phyloP scores from a whole-genome alignment of 2,797 vertebrate genomes.

The Telmatherina bonti region DNA sequence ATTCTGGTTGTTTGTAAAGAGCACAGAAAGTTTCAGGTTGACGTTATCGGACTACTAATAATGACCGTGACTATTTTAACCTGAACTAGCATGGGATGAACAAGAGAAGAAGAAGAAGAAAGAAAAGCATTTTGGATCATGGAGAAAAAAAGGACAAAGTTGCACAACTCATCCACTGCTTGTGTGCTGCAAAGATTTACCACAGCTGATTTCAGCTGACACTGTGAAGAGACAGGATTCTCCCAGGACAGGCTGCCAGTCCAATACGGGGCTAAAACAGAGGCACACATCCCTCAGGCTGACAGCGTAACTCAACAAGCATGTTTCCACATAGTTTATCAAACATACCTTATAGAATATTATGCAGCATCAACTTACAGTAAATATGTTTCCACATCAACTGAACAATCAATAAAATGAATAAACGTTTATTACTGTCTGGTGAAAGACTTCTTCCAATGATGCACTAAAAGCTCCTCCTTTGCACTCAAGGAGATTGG shows the following conservation, averaged over 20 bases:
- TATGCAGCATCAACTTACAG: not conserved
- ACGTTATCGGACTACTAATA: too few species aligned
- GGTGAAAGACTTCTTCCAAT: not conserved
- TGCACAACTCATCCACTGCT: not conserved
- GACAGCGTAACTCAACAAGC: not conserved
- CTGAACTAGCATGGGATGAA: not conserved
- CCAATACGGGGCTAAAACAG: not conserved
- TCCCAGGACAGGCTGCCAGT: not conserved
- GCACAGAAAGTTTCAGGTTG: too few species aligned
- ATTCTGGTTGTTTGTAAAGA: too few species aligned
- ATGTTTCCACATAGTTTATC: not conserved
- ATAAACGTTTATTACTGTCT: not conserved
- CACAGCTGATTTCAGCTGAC: not conserved
- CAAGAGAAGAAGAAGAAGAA: not conserved
- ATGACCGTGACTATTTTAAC: too few species aligned
- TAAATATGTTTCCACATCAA: not conserved
- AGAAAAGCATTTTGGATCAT: not conserved
- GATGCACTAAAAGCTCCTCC: not conserved
- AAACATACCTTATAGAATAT: too few species aligned
- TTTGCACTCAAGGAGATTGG: too few species aligned
- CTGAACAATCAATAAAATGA: not conserved
- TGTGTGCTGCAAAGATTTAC: not conserved
- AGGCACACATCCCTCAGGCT: too few species aligned
- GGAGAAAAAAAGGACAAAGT: not conserved
- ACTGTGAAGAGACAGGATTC: not conserved